phyloP scores from a whole-genome alignment of 2,888 invertebrate species.

The Alsophila aescularia region DNA sequence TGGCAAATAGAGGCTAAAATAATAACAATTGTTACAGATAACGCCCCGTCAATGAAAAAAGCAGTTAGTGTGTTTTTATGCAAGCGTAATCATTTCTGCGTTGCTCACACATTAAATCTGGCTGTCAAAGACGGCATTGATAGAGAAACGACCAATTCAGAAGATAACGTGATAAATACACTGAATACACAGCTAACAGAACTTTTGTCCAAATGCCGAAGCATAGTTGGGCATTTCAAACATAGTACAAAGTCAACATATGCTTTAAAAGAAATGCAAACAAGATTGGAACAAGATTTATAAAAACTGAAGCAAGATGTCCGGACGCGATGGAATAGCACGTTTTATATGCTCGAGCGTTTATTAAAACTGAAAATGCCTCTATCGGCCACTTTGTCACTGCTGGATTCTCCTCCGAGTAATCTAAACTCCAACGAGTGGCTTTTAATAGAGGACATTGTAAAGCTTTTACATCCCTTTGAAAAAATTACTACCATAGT shows the following conservation, averaged over 20 bases:
- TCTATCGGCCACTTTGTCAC: constrained; percentile 14
- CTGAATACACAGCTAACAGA: not conserved
- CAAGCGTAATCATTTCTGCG: not conserved
- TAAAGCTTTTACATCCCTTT: constrained; percentile 25
- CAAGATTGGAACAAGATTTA: too few relatives aligned
- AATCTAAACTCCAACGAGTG: constrained; percentile 24
- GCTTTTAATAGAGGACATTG: constrained; percentile 19
- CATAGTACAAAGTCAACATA: constrained; percentile 1
- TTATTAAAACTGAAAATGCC: too few relatives aligned
- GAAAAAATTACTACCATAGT: constrained; percentile 21
- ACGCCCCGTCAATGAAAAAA: not conserved
- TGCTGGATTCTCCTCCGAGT: constrained; percentile 16
- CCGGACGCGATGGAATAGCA: not conserved
- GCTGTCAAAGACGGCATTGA: not conserved
- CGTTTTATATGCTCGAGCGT: constrained; percentile 2
- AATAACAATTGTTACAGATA: not conserved
- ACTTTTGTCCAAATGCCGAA: not conserved
- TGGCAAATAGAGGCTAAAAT: too few relatives aligned
- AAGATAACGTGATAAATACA: too few relatives aligned
- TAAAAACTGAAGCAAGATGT: constrained; percentile 3
- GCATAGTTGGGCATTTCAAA: constrained; percentile 1
- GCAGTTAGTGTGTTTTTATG: not conserved
- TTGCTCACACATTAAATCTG: not conserved
- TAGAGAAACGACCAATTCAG: too few relatives aligned
- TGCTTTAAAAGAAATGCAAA: too few relatives aligned